Percentiles rank a stretch among this genome's conserved stretches.
phyloP scores from a whole-genome alignment of 2,797 vertebrate genomes.

The Loris lydekkerianus region DNA sequence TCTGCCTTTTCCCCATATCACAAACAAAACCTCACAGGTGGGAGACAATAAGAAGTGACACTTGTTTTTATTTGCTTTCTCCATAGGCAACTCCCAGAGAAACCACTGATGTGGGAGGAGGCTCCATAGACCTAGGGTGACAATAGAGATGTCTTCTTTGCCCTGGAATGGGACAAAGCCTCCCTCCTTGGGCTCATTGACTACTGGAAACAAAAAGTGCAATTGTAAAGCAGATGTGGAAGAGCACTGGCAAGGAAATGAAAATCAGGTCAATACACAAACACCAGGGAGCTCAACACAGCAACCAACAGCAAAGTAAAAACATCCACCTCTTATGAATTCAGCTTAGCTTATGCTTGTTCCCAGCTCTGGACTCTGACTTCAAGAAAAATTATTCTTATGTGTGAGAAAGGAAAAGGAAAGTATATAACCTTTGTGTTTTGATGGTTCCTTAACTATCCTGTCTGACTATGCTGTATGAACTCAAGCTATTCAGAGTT shows the following conservation, averaged over 20 bases:
- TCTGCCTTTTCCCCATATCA: fast-evolving
- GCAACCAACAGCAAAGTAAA: not conserved
- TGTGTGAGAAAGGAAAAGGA: not conserved
- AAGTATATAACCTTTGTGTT: not conserved
- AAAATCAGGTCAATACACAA: not conserved
- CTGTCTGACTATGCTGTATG: not conserved
- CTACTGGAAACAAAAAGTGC: not conserved
- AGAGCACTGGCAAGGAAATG: not conserved
- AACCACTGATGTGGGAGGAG: not conserved
- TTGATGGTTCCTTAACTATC: not conserved
- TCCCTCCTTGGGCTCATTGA: not conserved
- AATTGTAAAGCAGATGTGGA: not conserved
- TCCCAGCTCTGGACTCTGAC: not conserved
- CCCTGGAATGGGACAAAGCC: not conserved
- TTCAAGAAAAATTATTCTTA: conserved; percentile 29
- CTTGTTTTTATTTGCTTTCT: not conserved
- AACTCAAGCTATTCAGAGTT: not conserved
- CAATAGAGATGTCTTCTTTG: not conserved
- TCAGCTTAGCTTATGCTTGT: not conserved
- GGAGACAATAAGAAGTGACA: not conserved
- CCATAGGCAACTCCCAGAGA: not conserved
- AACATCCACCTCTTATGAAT: not conserved
- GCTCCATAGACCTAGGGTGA: not conserved
- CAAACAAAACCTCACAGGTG: not conserved
- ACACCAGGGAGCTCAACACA: not conserved